A percentile compares a stretch with the other conserved stretches of the same genome.
Conservation (phyloP, 1,140 invertebrate genomes). For the Rhopalosiphum padi region DNA sequence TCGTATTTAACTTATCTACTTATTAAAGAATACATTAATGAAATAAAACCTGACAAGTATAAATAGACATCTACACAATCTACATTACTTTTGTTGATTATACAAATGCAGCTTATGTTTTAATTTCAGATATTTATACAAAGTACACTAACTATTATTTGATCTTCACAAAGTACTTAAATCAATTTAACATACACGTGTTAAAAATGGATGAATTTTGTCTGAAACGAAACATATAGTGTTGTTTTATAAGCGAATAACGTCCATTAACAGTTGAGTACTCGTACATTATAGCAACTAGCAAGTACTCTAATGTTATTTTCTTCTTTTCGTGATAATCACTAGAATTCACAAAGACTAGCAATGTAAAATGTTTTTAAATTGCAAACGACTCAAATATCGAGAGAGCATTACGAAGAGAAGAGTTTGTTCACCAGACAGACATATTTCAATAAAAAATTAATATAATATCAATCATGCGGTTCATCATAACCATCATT, state of each 20-base stretch:
- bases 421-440: neutral
- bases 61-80: neutral
- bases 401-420: neutral
- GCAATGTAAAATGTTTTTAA: slow-evolving; percentile 8
- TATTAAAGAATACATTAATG: too few species aligned
- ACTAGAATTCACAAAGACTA: neutral
- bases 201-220: neutral
- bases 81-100: neutral
- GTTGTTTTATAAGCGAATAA: neutral
- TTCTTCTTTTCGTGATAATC: neutral
- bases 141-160: neutral
- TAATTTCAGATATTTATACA: neutral
- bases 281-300: neutral
- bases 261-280: neutral
- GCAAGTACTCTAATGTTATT: neutral
- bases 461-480: slow-evolving; percentile 49
- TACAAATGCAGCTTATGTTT: neutral
- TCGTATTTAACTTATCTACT: neutral
- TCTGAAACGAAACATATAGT: neutral
- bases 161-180: neutral
- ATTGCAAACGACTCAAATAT: neutral
- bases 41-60: too few species aligned
- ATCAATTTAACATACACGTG: neutral
- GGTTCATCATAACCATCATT: slow-evolving; percentile 49
- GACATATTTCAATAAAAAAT: slow-evolving; percentile 22